Percentiles rank a stretch among this genome's conserved stretches.
These are phyloP conservation scores for Microtus agrestis DNA, from an alignment of 2,797 vertebrate genomes.

Conservation along the genomic window DNA sequence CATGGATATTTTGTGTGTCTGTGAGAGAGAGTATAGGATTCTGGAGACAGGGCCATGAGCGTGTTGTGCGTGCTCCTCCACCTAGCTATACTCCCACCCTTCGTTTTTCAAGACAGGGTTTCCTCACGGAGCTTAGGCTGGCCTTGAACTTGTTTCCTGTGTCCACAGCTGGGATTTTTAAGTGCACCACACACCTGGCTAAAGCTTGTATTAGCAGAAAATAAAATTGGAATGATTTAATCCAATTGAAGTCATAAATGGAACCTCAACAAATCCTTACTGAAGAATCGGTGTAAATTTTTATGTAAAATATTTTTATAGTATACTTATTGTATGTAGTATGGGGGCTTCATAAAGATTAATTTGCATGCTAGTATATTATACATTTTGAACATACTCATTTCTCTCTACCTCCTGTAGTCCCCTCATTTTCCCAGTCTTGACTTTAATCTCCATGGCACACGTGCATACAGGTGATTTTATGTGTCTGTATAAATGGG, in stretches of 20 bases:
- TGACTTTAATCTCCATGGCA: not conserved
- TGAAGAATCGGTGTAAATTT: not conserved
- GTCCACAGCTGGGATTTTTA: not conserved
- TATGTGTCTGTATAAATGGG: not conserved
- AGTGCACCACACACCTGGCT: not conserved
- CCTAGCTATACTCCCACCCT: not conserved
- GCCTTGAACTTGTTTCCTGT: not conserved
- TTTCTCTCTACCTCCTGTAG: too few relatives aligned
- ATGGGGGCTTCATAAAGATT: not conserved
- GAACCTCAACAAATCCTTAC: constrained; percentile 25
- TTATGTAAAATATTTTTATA: not conserved
- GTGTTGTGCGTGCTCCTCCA: not conserved
- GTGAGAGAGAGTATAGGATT: not conserved
- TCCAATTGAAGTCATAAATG: constrained; percentile 43
- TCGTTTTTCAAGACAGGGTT: not conserved
- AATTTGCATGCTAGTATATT: not conserved
- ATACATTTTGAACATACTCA: not conserved
- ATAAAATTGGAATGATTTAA: constrained; percentile 50
- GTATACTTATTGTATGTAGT: not conserved
- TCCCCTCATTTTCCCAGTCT: not conserved
- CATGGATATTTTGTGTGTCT: not conserved
- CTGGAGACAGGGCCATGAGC: not conserved
- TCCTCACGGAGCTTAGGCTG: not conserved
- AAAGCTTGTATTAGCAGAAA: constrained; percentile 52
- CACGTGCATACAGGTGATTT: not conserved